Evolutionary conservation across 2,113 vertebrate genomes (phyloP).

Genomic region (Scopus umbretta): DNA sequence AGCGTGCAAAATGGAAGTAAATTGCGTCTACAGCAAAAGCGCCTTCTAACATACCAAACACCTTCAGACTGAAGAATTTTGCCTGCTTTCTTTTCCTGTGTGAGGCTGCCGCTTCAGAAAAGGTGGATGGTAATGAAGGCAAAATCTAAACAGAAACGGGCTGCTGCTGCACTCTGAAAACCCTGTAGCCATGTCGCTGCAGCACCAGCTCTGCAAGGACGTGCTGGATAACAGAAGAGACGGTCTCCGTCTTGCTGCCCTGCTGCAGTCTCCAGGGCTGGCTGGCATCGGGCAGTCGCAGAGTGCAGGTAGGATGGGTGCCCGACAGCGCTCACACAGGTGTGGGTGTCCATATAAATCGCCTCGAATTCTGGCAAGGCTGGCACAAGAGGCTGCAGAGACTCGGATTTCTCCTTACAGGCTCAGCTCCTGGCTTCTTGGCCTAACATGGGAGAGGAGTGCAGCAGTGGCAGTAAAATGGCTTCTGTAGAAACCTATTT

Average conservation of each 20-base stretch:
- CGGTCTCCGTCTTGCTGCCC: neutral
- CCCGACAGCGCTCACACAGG: rapidly evolving
- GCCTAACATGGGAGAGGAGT: neutral
- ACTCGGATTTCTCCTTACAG: neutral
- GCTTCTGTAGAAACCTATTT: neutral
- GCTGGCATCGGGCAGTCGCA: neutral
- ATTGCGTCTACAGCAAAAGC: neutral
- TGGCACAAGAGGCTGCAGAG: neutral
- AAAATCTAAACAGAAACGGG: neutral
- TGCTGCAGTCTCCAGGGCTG: neutral
- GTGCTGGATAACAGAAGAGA: neutral
- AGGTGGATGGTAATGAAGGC: neutral
- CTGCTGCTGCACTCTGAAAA: neutral
- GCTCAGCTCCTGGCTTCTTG: neutral
- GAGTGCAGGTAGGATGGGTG: neutral
- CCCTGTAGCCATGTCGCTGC: neutral
- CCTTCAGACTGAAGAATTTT: neutral
- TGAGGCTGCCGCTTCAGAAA: neutral
- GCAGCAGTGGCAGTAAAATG: neutral
- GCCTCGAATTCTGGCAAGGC: neutral
- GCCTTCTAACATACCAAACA: neutral
- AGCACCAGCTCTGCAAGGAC: neutral
- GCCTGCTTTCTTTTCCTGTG: neutral
- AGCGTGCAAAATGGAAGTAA: neutral
- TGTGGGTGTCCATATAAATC: neutral